Evolutionary conservation across 2,888 invertebrate species (phyloP), one percentile per base, ranked within the genome.

Genomic region (Neoaliturus tenellus): DNA sequence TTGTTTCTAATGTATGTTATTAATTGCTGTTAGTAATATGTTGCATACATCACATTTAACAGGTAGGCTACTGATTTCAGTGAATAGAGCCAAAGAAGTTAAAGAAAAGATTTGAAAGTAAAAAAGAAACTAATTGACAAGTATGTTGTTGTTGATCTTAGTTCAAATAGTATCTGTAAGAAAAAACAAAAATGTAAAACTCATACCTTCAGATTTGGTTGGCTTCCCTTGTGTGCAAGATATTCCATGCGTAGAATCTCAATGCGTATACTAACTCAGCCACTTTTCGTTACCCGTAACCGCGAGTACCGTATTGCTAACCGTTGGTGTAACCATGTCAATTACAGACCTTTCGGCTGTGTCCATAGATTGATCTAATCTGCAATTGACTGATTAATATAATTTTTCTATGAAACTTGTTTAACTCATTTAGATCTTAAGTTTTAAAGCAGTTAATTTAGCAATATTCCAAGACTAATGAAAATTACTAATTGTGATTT

Each of bases 281-380:
- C 8, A 31, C 39, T 31, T 69, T 69, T 69, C 39, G 69, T 69
- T 69, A 39, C 20, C 67, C 67, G 0, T 67, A 67, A 58, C 58
- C 67, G 31, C 10, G n/a, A 39, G 39, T n/a, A n/a, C n/a, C n/a
- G n/a, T n/a, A n/a, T n/a, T n/a, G n/a, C n/a, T 67, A 67, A 58
- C 58, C 67, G 31, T 31, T 3, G 23, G 39, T 39, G 33, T 69
- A 69, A 69, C 69, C 69, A 69, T 35, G 69, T 69, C 69, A 69
- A 69, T 69, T 69, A 69, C 14, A 10, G 1, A 8, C 35, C 39
- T n/a, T 20, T n/a, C 23, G 33, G 69, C 20, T 33, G 8, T 69
- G 39, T 14, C 35, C 39, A 39, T 5, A 33, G 58, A 3, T 25
- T 31, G 31, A 12, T 17, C 8, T 31, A 55, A 55, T 55, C 55